phyloP scores from a whole-genome alignment of 2,888 invertebrate species.

The Catocala nupta region DNA sequence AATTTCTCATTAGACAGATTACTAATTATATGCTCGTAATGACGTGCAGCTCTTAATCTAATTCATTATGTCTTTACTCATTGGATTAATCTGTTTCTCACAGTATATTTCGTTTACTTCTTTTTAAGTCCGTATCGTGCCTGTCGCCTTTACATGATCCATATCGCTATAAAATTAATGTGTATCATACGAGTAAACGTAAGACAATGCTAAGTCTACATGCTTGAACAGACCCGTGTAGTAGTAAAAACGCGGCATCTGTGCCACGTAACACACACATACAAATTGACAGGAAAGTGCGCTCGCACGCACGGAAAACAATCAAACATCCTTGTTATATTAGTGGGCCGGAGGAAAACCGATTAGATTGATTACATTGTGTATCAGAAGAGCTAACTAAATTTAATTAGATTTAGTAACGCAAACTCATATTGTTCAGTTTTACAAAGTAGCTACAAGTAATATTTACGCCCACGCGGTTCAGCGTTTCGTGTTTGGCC shows the following conservation, averaged over 20 bases:
- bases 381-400: constrained; percentile 15
- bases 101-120: too few species aligned
- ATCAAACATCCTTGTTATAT: constrained; percentile 46
- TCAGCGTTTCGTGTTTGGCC: not conserved
- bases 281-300: constrained; percentile 42
- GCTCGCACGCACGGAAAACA: constrained; percentile 45
- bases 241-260: constrained; percentile 13
- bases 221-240: not conserved
- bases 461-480: not conserved
- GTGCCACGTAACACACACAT: constrained; percentile 26
- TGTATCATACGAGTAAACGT: too few species aligned
- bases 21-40: too few species aligned
- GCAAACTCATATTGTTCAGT: constrained; percentile 1
- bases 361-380: constrained; percentile 32
- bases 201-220: too few species aligned
- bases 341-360: constrained; percentile 35
- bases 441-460: not conserved
- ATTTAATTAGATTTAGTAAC: constrained; percentile 24
- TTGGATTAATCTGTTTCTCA: too few species aligned
- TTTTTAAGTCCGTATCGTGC: too few species aligned
- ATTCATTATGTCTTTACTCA: too few species aligned
- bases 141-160: too few species aligned
- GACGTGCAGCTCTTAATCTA: too few species aligned
- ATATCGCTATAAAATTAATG: too few species aligned
- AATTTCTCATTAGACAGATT: too few species aligned